Evolutionary conservation across 2,797 vertebrate species (phyloP), one percentile per base, ranked within the genome.

Genomic region (Pipistrellus kuhlii): DNA sequence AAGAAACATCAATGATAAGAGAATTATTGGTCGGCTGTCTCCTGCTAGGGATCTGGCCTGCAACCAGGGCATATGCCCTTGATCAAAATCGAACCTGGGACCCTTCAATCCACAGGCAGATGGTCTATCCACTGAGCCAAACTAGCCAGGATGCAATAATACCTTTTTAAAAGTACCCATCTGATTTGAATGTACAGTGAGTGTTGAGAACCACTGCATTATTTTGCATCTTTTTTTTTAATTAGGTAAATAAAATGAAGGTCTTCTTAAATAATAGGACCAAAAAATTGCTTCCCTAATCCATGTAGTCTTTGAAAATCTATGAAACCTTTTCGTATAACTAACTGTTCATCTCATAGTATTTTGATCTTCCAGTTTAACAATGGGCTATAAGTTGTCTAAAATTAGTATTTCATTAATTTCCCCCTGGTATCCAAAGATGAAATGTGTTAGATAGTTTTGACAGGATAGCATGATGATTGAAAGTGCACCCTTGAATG

Each of bases 381-480:
- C 64, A 72, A 32, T 57, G 7, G 18, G 7, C 10, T 78, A 3
- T 87, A 69, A 77, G 13, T 83, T 92, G 12, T 77, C 46, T 82
- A 44, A 83, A 95, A 64, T 83, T 88, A 64, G 5, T 93, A 62
- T 77, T 94, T 82, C 71, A 87, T 90, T 72, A 94, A 91, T 87
- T 85, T 48, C 3, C 21, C n/a, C 35, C 46, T 76, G 17, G 73
- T 18, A 71, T 32, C 27, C 32, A 93, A 66, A 93, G 72, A 53
- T 95, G 48, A 89, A 83, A 68, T 69, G 25, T 41, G 18, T 75
- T 88, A 78, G 2, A 27, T 76, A 21, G 6, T 71, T 92, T 92
- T 94, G 66, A 25, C 38, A 69, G 38, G 8, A 77, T 55, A 83
- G 30, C 30, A 76, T 93, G 38, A 32, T 85, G 17, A 44, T 81